These are phyloP conservation scores for Drosophila kokeensis DNA, from an alignment of 2,888 invertebrate species.

Conservation along the genomic window DNA sequence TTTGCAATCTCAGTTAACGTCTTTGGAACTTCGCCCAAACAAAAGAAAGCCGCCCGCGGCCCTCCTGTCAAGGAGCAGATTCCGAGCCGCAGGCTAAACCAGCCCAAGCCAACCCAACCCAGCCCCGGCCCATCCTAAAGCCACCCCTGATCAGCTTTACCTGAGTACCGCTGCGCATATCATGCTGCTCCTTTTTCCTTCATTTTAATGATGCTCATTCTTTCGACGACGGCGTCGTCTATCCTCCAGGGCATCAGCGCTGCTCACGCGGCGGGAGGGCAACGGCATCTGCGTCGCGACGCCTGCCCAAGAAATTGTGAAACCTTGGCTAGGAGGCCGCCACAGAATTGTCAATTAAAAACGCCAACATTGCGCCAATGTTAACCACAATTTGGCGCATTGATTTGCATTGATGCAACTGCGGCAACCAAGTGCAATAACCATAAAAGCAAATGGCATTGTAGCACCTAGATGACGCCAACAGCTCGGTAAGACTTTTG, in stretches of 20 bases:
- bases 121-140: conserved; percentile 31
- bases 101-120: conserved; percentile 14
- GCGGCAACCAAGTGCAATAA: conserved; percentile 60
- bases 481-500: conserved; percentile 37
- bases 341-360: conserved; percentile 70
- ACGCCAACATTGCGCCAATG: conserved; percentile 72
- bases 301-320: conserved; percentile 21
- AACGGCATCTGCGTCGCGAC: conserved; percentile 43
- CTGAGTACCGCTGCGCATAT: conserved; percentile 57
- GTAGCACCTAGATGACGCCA: conserved; percentile 71
- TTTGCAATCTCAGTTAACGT: conserved; percentile 58
- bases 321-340: conserved; percentile 20
- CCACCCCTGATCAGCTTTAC: conserved; percentile 72
- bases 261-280: conserved; percentile 61
- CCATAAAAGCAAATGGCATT: conserved; percentile 79
- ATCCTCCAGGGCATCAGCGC: conserved; percentile 40
- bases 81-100: conserved; percentile 40
- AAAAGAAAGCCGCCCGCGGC: conserved; percentile 56
- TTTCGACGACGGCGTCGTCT: conserved; percentile 31
- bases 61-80: conserved; percentile 57
- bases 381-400: conserved; percentile 63
- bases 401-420: conserved; percentile 76
- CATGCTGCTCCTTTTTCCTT: conserved; percentile 74
- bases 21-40: conserved; percentile 60
- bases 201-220: conserved; percentile 65